Percentiles rank a stretch among this genome's conserved stretches.
These are phyloP conservation scores for Sinelater perroti DNA, from an alignment of 2,888 invertebrate species.

Conservation along the genomic window DNA sequence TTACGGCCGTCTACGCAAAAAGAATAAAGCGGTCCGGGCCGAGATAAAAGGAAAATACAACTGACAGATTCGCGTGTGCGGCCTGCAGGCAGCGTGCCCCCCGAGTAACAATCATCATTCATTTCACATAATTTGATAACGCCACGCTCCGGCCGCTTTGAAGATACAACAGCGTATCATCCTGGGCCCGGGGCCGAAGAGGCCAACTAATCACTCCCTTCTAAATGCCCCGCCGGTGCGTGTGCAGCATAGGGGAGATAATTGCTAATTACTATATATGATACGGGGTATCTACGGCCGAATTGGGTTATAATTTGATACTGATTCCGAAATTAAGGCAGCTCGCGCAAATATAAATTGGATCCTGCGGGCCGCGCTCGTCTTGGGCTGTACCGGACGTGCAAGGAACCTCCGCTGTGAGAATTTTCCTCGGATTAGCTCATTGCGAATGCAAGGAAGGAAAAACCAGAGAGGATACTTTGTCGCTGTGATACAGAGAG, in stretches of 20 bases:
- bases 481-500: no score
- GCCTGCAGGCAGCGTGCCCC: constrained; percentile 33
- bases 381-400: no score
- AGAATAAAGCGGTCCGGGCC: constrained; percentile 26
- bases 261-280: constrained; percentile 38
- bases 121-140: constrained; percentile 42
- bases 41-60: constrained; percentile 33
- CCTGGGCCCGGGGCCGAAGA: constrained; percentile 33
- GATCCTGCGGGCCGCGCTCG: no score
- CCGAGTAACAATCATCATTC: constrained; percentile 41
- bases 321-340: constrained; percentile 22
- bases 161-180: constrained; percentile 40
- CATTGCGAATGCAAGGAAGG: no score
- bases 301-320: constrained; percentile 30
- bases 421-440: no score
- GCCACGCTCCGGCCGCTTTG: constrained; percentile 41
- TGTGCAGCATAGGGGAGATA: constrained; percentile 36
- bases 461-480: no score
- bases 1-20: constrained; percentile 34
- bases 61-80: constrained; percentile 38
- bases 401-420: no score
- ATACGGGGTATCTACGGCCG: constrained; percentile 19
- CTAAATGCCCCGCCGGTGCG: constrained; percentile 33
- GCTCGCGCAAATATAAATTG: constrained; percentile 6
- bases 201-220: constrained; percentile 35